These are phyloP conservation scores for Paedocypris sp. DNA, from an alignment of 2,113 vertebrate species.

Conservation along the genomic window DNA sequence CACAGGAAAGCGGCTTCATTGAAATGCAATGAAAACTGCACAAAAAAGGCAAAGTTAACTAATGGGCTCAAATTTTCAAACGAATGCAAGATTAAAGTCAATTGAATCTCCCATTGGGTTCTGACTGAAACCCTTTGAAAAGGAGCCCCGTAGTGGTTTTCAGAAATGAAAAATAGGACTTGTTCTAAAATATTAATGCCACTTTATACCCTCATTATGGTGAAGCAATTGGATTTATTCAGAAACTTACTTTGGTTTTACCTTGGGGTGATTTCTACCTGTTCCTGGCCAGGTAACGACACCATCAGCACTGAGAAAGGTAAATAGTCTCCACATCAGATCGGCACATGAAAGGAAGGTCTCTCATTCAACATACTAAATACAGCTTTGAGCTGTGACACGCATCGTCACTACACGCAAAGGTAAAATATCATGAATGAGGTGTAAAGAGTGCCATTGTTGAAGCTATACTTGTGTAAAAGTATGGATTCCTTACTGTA, in stretches of 20 bases:
- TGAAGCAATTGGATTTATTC: constrained; percentile 65
- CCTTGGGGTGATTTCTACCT: constrained; percentile 47
- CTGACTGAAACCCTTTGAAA: constrained; percentile 68
- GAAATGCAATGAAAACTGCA: constrained; percentile 69
- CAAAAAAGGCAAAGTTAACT: constrained; percentile 68
- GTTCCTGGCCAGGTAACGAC: constrained; percentile 25
- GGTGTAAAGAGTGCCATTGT: too few species aligned
- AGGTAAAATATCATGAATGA: too few species aligned
- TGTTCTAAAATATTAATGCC: constrained; percentile 72
- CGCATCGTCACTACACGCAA: too few species aligned
- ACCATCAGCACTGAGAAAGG: constrained; percentile 14
- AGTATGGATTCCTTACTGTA: too few species aligned
- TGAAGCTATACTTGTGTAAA: too few species aligned
- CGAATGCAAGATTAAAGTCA: constrained; percentile 74
- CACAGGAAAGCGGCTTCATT: constrained; percentile 67
- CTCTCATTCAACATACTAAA: constrained; percentile 45
- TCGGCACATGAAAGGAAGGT: constrained; percentile 37
- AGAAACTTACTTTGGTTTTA: constrained; percentile 54
- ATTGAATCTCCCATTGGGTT: constrained; percentile 70
- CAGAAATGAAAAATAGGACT: constrained; percentile 70
- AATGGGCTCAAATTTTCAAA: constrained; percentile 76
- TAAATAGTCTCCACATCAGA: constrained; percentile 36
- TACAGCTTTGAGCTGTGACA: constrained; percentile 52
- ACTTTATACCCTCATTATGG: constrained; percentile 70
- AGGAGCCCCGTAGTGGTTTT: constrained; percentile 64